These are phyloP conservation scores for Ramphastos sulfuratus DNA, from an alignment of 2,113 vertebrate genomes.

Conservation along the genomic window DNA sequence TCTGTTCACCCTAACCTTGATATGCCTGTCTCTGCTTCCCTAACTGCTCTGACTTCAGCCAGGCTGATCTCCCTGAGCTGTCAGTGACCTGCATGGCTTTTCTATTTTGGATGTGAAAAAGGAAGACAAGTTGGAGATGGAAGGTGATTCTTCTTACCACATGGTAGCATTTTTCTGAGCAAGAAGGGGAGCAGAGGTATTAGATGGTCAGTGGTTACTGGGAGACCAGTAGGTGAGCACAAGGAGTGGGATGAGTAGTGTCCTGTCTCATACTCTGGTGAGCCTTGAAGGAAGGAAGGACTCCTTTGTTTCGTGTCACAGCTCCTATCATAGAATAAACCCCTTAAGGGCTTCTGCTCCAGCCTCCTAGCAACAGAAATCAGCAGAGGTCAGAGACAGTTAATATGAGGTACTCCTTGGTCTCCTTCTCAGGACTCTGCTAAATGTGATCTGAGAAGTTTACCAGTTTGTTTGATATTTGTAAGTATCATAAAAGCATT, in stretches of 20 bases:
- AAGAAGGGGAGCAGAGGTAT: not conserved
- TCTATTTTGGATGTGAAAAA: not conserved
- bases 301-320: not conserved
- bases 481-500: not conserved
- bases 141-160: not conserved
- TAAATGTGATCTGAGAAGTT: not conserved
- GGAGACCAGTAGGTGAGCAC: not conserved
- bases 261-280: not conserved
- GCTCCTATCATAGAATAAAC: not conserved
- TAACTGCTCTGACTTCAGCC: not conserved
- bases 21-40: not conserved
- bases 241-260: not conserved
- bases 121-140: not conserved
- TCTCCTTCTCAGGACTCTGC: not conserved
- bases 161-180: not conserved
- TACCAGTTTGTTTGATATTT: not conserved
- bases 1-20: not conserved
- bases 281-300: not conserved
- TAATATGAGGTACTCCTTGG: not conserved
- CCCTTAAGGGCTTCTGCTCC: not conserved
- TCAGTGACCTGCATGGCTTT: not conserved
- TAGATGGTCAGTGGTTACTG: not conserved
- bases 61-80: not conserved
- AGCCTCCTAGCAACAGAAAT: not conserved
- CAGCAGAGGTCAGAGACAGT: not conserved